These are phyloP conservation scores for Montipora cactus DNA, from an alignment of 64 coral and sea anemone genomes.

Conservation along the genomic window DNA sequence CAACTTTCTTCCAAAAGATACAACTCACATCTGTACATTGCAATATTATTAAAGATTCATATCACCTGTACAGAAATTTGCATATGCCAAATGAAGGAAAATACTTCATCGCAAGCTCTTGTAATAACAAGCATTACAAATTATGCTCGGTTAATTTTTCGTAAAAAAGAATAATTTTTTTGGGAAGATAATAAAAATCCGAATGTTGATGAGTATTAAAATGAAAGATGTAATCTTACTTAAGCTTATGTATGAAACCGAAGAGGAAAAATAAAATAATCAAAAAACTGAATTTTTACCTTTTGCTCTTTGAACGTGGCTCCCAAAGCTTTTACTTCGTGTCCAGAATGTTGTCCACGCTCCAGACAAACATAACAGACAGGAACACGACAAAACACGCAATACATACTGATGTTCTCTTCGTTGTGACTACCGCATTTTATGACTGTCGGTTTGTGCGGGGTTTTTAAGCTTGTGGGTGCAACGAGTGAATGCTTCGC, in stretches of 20 bases:
- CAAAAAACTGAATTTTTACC: conserved; percentile 28
- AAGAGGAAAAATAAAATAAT: too few relatives aligned
- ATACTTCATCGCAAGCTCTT: background rate
- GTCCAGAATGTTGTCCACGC: conserved; percentile 80
- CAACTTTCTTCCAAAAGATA: background rate
- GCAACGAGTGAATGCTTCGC: conserved; percentile 88
- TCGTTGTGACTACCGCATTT: conserved; percentile 91
- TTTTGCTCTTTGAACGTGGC: conserved; percentile 99
- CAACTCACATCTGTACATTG: background rate
- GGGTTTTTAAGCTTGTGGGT: conserved; percentile 65
- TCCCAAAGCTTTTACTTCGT: conserved; percentile 96
- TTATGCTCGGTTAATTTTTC: too few relatives aligned
- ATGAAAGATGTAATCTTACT: too few relatives aligned
- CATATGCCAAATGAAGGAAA: background rate
- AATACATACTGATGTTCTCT: conserved; percentile 99
- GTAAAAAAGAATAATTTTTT: too few relatives aligned
- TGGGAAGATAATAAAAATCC: too few relatives aligned
- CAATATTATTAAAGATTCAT: conserved; percentile 20
- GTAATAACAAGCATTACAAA: too few relatives aligned
- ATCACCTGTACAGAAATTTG: background rate
- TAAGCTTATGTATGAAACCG: too few relatives aligned
- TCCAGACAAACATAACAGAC: conserved; percentile 96
- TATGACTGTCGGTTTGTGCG: conserved; percentile 65
- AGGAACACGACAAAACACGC: conserved; percentile 82
- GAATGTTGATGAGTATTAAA: too few relatives aligned